Base-by-base conservation (phyloP, 2,888 invertebrate species). In the Idaea biselata region DNA sequence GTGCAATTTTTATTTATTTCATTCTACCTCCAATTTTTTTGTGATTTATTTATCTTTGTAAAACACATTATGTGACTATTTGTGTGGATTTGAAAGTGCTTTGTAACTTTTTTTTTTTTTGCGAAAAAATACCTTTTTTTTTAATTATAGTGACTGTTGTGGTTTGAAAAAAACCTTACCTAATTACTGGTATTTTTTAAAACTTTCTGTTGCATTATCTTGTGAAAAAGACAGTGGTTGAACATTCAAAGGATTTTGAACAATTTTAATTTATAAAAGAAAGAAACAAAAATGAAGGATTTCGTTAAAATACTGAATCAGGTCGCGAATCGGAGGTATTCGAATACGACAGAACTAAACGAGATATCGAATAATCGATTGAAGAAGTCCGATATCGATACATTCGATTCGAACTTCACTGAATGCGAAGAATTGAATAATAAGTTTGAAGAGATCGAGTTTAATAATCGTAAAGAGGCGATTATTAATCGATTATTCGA, bases 251-350 rank as follows among this genome's bases (percentile, higher is more conserved):
- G 25, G 25, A n/a, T n/a, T n/a, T 25, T 25, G 25, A 25, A 25
- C 11, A 44, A 8, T 44, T 44, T 14, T 44, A 14, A 44, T 7
- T 14, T 7, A 44, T 8, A 44, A 14, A 44, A 44, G 59, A 55
- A 59, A 59, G 16, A n/a, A 11, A n/a, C n/a, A n/a, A 81, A 69
- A 71, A 95, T 95, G 95, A 95, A 95, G 85, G 95, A 95, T 72
- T 80, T 95, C 17, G 86, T 90, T 71, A 93, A 94, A 83, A 93
- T 94, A 71, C 95, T 93, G 94, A 92, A 85, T 60, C 84, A 86
- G 33, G 82, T 94, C 53, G 80, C 94, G 59, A 90, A 93, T 3
- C 86, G 93, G 61, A 91, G 92, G 16, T 95, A 94, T 74, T 93
- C 94, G 44, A 86, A 91, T 31, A 94, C 94, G 58, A 82, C 86